phyloP scores from a whole-genome alignment of 2,797 vertebrate genomes.

The Argentina silus region DNA sequence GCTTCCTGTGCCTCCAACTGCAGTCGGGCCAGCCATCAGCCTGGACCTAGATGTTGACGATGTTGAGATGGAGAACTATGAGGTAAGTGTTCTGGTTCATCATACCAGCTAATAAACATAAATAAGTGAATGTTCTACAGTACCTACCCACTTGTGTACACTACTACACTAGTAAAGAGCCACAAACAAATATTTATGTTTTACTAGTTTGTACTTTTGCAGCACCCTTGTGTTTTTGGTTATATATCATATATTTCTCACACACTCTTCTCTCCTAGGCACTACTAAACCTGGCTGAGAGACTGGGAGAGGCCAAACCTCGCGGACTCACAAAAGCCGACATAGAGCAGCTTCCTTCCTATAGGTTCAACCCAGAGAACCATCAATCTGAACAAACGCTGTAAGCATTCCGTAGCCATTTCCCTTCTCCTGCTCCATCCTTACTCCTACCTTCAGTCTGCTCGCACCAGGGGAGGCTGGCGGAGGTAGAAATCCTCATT shows the following conservation, averaged over 20 bases:
- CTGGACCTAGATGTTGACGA: constrained; percentile 97
- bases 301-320: constrained; percentile 96
- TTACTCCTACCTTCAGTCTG: neutral
- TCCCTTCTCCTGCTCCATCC: neutral
- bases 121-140: neutral
- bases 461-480: no score
- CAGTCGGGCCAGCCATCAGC: constrained; percentile 96
- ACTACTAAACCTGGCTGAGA: constrained; percentile 93
- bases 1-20: constrained; percentile 97
- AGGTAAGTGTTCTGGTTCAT: constrained; percentile 75
- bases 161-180: no score
- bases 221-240: no score
- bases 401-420: constrained; percentile 78
- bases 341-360: constrained; percentile 97
- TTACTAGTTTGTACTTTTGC: no score
- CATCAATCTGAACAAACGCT: constrained; percentile 98
- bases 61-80: constrained; percentile 99
- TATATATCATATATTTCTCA: neutral
- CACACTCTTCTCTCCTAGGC: constrained; percentile 73
- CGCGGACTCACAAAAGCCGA: constrained; percentile 97
- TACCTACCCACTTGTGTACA: neutral
- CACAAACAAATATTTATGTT: no score
- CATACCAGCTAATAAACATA: neutral
- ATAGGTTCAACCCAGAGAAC: constrained; percentile 96
- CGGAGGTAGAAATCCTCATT: neutral